Evolutionary conservation across 2,113 vertebrate genomes (phyloP), one percentile per base, ranked within the genome.

Genomic region (Notechis scutatus): DNA sequence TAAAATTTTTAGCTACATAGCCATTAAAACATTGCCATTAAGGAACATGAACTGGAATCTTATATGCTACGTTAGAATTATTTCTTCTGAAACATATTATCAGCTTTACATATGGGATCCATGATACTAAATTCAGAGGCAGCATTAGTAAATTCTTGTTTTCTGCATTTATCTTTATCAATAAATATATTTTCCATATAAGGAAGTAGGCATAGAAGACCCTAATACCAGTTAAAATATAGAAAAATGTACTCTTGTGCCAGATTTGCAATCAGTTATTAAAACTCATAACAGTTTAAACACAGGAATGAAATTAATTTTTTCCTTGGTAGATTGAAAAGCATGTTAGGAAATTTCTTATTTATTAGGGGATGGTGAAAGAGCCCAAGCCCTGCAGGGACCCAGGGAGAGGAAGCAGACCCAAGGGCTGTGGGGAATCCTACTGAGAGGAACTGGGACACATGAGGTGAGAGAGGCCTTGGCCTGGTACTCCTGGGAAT

Each of bases 131-230:
- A 39, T 91, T 74, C 47, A 81, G 52, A 34, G 21, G 29, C n/a
- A 81, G 64, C 20, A 81, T 14, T 10, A 12, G 39, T 23, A 81
- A 39, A 55, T 39, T 91, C 69, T 81, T 42, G 74, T 3, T 39
- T 81, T 39, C 7, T 81, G 34, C 74, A 81, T 42, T 42, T 81
- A 21, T 21, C 74, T 81, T 39, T 42, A 9, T 81, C 18, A 81
- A 21, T 81, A 81, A 81, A 81, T 39, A 81, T 69, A 89, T 92
- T 87, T 93, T 69, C 81, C 90, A 92, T 50, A 87, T 14, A 8
- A 93, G 52, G 15, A 93, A 47, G 61, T 47, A 55, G 3, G 5
- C 5, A 10, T 45, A 52, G n/a, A 85, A 91, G 74, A 50, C 52
- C 85, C 56, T 90, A 86, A 90, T 56, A 93, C 3, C 23, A 0